A percentile compares a stretch with the other conserved stretches of the same genome.
phyloP scores from a whole-genome alignment of 1,140 invertebrate species.

The Diorhabda elongata region DNA sequence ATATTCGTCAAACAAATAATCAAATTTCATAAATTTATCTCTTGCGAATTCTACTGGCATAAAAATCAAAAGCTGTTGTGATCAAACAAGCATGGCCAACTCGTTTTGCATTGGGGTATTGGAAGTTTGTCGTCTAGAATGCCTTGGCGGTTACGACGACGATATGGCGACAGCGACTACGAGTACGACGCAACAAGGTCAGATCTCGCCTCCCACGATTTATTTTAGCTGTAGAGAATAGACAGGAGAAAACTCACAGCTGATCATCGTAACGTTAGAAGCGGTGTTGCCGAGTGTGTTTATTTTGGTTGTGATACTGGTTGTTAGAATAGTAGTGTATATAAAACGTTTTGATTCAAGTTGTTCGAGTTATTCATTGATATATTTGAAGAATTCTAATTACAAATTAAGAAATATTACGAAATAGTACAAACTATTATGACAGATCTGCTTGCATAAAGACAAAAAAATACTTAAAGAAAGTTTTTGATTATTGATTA shows the following conservation, averaged over 20 bases:
- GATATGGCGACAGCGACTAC: background rate
- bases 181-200: background rate
- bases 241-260: background rate
- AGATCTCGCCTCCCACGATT: background rate
- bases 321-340: too few species aligned
- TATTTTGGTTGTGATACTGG: too few species aligned
- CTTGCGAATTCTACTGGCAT: background rate
- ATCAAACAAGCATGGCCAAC: constrained; percentile 1
- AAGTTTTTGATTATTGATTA: too few species aligned
- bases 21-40: too few species aligned
- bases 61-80: background rate
- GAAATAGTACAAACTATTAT: too few species aligned
- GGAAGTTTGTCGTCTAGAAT: constrained; percentile 2
- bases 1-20: too few species aligned
- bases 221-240: background rate
- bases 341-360: too few species aligned
- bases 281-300: background rate
- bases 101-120: constrained; percentile 1
- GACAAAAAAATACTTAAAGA: too few species aligned
- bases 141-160: constrained; percentile 1
- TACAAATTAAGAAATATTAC: too few species aligned
- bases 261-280: background rate
- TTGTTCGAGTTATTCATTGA: too few species aligned
- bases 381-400: too few species aligned
- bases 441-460: too few species aligned